phyloP scores from a whole-genome alignment of 2,797 vertebrate species.

The Sebastes iracundus region DNA sequence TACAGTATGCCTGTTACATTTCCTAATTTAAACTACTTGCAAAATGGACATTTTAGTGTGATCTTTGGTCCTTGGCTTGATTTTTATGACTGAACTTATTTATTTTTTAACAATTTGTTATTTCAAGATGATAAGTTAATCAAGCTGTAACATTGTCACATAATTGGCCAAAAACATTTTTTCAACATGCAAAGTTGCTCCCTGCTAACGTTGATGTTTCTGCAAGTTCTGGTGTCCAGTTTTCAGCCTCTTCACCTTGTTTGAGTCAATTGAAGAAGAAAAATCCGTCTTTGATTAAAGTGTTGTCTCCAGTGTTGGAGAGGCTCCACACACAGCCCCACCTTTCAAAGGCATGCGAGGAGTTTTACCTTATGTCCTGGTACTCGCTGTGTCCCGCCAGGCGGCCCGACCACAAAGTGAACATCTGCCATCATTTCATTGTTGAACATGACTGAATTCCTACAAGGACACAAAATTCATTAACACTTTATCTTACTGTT shows the following conservation, averaged over 20 bases:
- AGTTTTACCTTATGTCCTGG: conserved; percentile 94
- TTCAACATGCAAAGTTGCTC: neutral
- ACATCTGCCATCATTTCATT: conserved; percentile 99
- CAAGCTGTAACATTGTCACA: neutral
- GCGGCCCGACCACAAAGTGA: conserved; percentile 96
- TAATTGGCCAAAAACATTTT: no score
- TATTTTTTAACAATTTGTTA: neutral
- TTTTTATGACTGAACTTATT: neutral
- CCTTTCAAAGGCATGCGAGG: no score
- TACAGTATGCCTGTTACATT: neutral
- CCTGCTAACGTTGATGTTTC: no score
- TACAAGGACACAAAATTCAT: conserved; percentile 60
- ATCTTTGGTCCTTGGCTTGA: neutral
- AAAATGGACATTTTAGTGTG: neutral
- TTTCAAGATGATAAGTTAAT: neutral
- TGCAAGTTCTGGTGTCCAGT: neutral
- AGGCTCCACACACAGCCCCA: neutral
- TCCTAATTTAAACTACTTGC: neutral
- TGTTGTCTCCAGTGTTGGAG: neutral
- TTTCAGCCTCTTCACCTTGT: neutral
- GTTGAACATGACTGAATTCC: conserved; percentile 99
- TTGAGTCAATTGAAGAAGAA: neutral
- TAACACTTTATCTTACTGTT: neutral
- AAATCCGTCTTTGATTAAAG: neutral
- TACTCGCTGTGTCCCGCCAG: conserved; percentile 92